Conservation (phyloP, 2,888 invertebrate species). For the Cataglyphis albicans region DNA sequence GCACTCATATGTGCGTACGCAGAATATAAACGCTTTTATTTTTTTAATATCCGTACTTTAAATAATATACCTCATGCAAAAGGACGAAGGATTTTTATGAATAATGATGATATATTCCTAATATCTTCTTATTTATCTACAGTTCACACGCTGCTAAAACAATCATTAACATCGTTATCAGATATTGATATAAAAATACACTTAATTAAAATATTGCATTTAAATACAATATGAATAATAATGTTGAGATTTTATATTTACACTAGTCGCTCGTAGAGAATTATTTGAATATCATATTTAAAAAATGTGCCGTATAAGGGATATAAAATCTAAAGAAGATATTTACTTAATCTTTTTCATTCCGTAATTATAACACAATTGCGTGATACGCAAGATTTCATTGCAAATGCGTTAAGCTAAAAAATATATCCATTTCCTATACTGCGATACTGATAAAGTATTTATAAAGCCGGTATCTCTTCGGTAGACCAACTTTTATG, state of each 20-base stretch:
- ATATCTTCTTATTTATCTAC: neutral
- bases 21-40: slow-evolving; percentile 30
- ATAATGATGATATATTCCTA: slow-evolving; percentile 53
- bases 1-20: slow-evolving; percentile 20
- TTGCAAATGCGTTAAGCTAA: neutral
- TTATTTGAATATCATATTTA: neutral
- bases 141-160: neutral
- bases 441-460: neutral
- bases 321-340: neutral
- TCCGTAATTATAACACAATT: neutral
- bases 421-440: neutral
- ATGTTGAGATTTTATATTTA: neutral
- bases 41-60: slow-evolving; percentile 44
- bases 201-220: neutral
- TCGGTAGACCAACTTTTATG: neutral
- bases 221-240: neutral
- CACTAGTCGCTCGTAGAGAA: neutral
- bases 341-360: neutral
- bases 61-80: slow-evolving; percentile 57
- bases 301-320: neutral
- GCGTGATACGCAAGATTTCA: neutral
- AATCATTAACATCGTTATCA: neutral
- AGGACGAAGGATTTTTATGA: slow-evolving; percentile 60
- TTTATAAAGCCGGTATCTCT: neutral
- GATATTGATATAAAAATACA: neutral